Evolutionary conservation across 2,113 vertebrate species (phyloP).

Genomic region (Mus pahari): DNA sequence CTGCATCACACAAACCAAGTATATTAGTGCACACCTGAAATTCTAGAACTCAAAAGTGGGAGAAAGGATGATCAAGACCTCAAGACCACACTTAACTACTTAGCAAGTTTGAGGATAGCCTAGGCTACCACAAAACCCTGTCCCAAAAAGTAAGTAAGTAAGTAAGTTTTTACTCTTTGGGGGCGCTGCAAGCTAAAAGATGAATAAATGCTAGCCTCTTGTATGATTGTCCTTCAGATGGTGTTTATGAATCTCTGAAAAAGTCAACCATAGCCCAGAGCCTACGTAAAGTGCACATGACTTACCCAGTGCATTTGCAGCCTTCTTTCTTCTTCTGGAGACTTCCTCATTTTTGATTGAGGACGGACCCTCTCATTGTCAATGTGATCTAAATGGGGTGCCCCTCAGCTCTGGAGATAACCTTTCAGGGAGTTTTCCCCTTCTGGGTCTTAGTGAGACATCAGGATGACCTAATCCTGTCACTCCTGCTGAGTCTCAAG

Average conservation of each 20-base stretch:
- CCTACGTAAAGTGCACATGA: accelerated
- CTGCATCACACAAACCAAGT: background rate
- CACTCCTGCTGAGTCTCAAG: background rate
- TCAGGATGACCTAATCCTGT: background rate
- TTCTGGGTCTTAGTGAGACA: background rate
- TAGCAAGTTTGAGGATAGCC: background rate
- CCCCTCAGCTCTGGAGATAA: background rate
- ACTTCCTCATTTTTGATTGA: background rate
- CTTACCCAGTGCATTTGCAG: background rate
- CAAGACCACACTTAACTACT: background rate
- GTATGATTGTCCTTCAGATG: background rate
- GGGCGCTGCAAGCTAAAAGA: background rate
- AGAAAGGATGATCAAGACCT: background rate
- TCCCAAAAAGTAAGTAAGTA: background rate
- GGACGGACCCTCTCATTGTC: background rate
- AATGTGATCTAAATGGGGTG: background rate
- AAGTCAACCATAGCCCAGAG: background rate
- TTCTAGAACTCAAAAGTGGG: background rate
- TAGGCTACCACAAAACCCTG: background rate
- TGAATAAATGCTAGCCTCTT: background rate
- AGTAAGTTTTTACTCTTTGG: background rate
- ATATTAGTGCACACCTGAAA: background rate
- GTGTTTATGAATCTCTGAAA: background rate
- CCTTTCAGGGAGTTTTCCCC: background rate
- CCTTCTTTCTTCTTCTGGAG: background rate